Base-by-base conservation (phyloP, 1,140 invertebrate species). In the Popillia japonica region DNA sequence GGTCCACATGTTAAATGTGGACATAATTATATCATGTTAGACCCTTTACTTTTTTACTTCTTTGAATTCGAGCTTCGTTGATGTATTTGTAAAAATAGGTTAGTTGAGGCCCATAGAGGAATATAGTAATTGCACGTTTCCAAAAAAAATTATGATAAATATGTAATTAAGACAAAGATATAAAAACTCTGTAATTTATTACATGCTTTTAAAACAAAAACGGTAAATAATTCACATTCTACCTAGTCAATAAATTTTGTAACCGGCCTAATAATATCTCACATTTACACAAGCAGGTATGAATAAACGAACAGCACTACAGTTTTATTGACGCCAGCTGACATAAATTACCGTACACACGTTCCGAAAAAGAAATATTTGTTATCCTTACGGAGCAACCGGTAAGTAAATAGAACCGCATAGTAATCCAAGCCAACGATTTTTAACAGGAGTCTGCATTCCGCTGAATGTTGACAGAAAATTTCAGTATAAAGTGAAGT, bases 301-400 rank as follows among this genome's bases (percentile, higher is more conserved):
- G 14, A n/a, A 55, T n/a, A 55, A 55, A 55, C 17, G 17, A 55
- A 55, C 48, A 55, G n/a, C 11, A 55, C 48, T n/a, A n/a, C 48
- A n/a, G 48, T n/a, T 55, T 55, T 55, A 55, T 55, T 55, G 48
- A 55, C 48, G 48, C 14, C 17, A n/a, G 48, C 17, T 55, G 48
- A 55, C 48, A 55, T 55, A 55, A 55, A 55, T 55, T 55, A n/a
- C 48, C 11, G 14, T 55, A 55, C 48, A n/a, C 14, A 14, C 48
- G 17, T 14, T 55, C 48, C 48, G 48, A 17, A 55, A 55, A 55
- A 55, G 48, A 55, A 55, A n/a, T 55, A 55, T 55, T 55, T 55
- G 48, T 55, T 55, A 55, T 17, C 14, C 17, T 55, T n/a, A 55
- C 6, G 14, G 48, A 55, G 14, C 48, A 55, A 55, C 14, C 14